phyloP scores from a whole-genome alignment of 1,140 invertebrate genomes.

The Stratiolaelaps scimitus region DNA sequence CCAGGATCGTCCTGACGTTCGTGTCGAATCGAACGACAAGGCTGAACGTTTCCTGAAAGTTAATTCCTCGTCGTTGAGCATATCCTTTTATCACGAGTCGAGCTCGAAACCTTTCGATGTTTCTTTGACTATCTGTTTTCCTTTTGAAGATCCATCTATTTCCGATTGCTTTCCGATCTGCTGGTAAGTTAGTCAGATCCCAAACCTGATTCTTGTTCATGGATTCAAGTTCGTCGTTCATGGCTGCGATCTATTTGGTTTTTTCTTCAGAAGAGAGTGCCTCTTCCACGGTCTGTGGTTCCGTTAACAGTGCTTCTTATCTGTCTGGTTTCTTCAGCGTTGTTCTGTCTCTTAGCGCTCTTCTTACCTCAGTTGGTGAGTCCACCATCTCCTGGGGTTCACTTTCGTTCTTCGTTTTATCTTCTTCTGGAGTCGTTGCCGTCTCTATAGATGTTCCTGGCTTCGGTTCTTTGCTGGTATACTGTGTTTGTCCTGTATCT shows the following conservation, averaged over 20 bases:
- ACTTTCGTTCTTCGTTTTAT: not conserved
- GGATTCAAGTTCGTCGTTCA: constrained; percentile 39
- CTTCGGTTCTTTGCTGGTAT: not conserved
- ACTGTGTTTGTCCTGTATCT: constrained; percentile 3
- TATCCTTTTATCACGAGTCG: constrained; percentile 42
- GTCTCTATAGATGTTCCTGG: not conserved
- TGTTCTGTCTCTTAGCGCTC: not conserved
- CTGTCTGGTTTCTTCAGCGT: not conserved
- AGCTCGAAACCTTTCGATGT: constrained; percentile 39
- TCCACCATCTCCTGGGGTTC: too few species aligned
- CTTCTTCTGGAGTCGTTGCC: not conserved
- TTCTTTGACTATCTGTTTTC: constrained; percentile 36
- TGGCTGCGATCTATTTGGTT: constrained; percentile 39
- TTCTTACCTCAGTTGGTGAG: not conserved
- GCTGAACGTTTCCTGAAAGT: too few species aligned
- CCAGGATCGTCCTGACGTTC: constrained; percentile 38
- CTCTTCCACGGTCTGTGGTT: too few species aligned
- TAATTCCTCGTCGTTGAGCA: constrained; percentile 39
- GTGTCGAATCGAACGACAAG: constrained; percentile 38
- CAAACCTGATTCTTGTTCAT: constrained; percentile 40
- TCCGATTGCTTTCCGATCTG: constrained; percentile 34
- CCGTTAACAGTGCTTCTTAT: constrained; percentile 18
- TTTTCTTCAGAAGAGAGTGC: constrained; percentile 36
- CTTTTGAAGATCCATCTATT: constrained; percentile 40
- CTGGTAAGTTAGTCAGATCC: constrained; percentile 36